phyloP scores from a whole-genome alignment of 2,888 invertebrate genomes.

The Dimorphilus gyrociliatus region DNA sequence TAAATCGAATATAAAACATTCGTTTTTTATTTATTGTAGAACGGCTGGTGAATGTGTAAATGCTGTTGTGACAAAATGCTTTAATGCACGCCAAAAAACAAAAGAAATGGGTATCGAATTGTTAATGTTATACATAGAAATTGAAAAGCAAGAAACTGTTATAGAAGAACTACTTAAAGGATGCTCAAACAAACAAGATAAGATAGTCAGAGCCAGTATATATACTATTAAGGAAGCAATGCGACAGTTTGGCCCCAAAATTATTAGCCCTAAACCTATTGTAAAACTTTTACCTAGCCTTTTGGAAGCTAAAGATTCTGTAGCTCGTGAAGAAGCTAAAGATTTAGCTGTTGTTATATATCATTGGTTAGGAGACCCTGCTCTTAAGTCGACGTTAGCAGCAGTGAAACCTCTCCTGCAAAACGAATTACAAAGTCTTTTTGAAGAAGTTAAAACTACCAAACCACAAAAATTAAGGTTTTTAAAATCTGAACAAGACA shows the following conservation, averaged over 20 bases:
- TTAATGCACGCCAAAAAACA: constrained; percentile 77
- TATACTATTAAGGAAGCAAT: constrained; percentile 57
- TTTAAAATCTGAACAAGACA: constrained; percentile 61
- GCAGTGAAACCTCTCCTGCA: constrained; percentile 73
- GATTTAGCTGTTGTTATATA: constrained; percentile 78
- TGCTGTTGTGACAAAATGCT: constrained; percentile 74
- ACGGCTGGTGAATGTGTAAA: constrained; percentile 73
- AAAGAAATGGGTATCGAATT: constrained; percentile 77
- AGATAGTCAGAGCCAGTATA: constrained; percentile 71
- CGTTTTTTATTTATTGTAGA: constrained; percentile 30
- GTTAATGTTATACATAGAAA: constrained; percentile 80
- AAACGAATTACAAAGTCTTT: constrained; percentile 39
- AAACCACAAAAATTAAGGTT: constrained; percentile 56
- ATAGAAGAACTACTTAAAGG: constrained; percentile 81
- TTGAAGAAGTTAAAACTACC: constrained; percentile 51
- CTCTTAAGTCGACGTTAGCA: constrained; percentile 66
- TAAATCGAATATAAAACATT: constrained; percentile 1
- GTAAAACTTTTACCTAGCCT: constrained; percentile 69
- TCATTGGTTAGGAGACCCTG: constrained; percentile 52
- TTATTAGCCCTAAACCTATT: constrained; percentile 62
- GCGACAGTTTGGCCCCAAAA: constrained; percentile 66
- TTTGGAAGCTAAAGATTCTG: constrained; percentile 75
- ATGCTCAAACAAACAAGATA: constrained; percentile 86
- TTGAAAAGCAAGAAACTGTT: constrained; percentile 66
- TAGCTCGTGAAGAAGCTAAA: constrained; percentile 77